These are phyloP conservation scores for Drosophila trapezifrons DNA, from an alignment of 1,140 invertebrate genomes.

Conservation along the genomic window DNA sequence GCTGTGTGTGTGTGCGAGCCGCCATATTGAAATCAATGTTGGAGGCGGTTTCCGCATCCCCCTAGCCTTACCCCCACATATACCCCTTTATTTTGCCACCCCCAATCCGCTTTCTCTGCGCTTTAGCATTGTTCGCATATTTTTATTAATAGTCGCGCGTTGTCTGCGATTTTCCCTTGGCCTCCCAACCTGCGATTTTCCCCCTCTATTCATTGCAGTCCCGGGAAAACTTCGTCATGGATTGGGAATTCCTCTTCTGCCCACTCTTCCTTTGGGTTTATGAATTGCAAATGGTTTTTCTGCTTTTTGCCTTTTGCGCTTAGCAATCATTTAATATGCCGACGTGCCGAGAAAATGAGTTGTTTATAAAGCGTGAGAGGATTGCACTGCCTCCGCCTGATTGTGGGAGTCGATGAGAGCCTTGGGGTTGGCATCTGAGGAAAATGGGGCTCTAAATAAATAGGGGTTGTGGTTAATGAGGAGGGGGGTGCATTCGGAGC, in stretches of 20 bases:
- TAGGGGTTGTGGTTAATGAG: constrained; percentile 6
- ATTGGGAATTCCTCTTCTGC: constrained; percentile 44
- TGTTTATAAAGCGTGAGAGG: constrained; percentile 65
- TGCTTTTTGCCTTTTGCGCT: constrained; percentile 67
- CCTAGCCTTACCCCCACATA: neutral
- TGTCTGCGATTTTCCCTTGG: constrained; percentile 67
- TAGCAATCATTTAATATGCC: constrained; percentile 75
- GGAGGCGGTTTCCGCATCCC: constrained; percentile 29
- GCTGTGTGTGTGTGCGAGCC: constrained; percentile 22
- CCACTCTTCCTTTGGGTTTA: constrained; percentile 34
- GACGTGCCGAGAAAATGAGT: constrained; percentile 68
- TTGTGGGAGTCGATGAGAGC: constrained; percentile 9
- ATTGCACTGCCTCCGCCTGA: constrained; percentile 43
- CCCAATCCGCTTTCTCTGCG: constrained; percentile 23
- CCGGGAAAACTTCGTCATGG: constrained; percentile 57
- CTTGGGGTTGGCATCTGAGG: neutral
- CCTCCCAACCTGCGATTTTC: constrained; percentile 10
- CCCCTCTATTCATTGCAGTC: constrained; percentile 48
- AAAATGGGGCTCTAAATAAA: constrained; percentile 8
- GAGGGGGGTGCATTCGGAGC: constrained; percentile 4
- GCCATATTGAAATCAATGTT: constrained; percentile 74
- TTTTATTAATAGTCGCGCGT: constrained; percentile 76
- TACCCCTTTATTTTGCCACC: neutral
- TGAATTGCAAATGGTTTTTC: constrained; percentile 72
- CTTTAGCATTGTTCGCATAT: constrained; percentile 72